Conservation (phyloP, 1,140 invertebrate species). For the Physella acuta region DNA sequence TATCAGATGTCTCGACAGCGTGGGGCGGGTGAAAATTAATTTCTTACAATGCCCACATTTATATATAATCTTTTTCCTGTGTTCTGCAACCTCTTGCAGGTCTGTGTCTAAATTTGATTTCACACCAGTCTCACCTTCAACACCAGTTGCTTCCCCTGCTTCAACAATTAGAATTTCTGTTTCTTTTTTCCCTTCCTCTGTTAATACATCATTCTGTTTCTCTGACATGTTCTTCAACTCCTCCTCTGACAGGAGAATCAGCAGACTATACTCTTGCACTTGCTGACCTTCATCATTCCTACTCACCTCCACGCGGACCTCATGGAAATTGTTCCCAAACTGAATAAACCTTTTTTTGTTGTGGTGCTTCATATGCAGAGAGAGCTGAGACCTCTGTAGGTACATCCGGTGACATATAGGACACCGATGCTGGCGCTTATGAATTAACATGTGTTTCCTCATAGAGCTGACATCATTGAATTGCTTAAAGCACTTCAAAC, state of each 20-base stretch:
- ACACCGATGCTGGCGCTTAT: conserved; percentile 18
- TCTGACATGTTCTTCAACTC: background rate
- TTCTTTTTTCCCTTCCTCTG: background rate
- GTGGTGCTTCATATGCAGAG: conserved; percentile 21
- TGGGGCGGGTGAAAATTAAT: conserved; percentile 12
- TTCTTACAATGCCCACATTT: conserved; percentile 24
- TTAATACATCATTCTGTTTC: background rate
- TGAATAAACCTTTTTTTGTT: conserved; percentile 19
- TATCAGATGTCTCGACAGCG: conserved; percentile 20
- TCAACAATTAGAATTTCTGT: conserved; percentile 1
- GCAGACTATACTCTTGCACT: conserved; percentile 17
- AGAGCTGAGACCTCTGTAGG: conserved; percentile 9
- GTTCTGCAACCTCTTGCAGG: background rate
- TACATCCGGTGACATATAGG: conserved; percentile 18
- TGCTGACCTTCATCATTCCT: conserved; percentile 13
- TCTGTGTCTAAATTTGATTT: background rate
- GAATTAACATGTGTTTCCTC: conserved; percentile 10
- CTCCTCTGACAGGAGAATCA: conserved; percentile 5
- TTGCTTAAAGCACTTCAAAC: conserved; percentile 13
- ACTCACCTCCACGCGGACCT: conserved; percentile 3
- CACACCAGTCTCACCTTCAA: background rate
- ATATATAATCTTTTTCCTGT: conserved; percentile 19
- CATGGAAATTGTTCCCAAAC: conserved; percentile 19
- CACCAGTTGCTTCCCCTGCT: too few relatives aligned
- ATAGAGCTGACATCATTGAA: conserved; percentile 21